Base-by-base conservation (phyloP, 2,113 vertebrate genomes). In the Anolis sagrei region DNA sequence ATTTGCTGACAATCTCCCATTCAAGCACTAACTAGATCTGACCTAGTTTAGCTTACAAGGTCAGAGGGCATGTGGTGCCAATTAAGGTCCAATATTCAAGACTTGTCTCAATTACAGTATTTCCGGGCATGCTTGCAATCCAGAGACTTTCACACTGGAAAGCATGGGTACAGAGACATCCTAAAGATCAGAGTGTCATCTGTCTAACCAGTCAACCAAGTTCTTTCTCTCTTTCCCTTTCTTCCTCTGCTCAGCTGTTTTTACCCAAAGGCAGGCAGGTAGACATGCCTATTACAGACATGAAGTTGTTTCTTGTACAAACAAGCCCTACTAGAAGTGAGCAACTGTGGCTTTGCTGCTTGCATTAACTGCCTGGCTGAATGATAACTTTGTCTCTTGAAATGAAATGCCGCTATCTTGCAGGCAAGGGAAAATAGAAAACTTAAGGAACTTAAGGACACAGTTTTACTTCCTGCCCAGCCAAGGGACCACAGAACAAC, bases 361-460 rank as follows among this genome's bases (percentile, higher is more conserved):
- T 82, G 36, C 69, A 23, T 0, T 34, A 0, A 0, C 73, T 69
- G 72, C 81, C 64, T 18, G 25, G 1, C 51, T 0, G n/a, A 85
- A 87, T 66, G 61, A 88, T 89, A 86, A 88, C 76, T 88, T 90
- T 19, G 49, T 61, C 82, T 82, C 0, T 0, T 76, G 25, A 61
- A 88, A 79, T 76, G 69, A 75, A 48, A 62, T 1, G 0, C 16
- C 61, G 81, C 10, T 80, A 75, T 70, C 88, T 34, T 88, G 4
- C 75, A 93, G 88, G 75, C 0, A 1, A 64, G 58, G 79, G 73
- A 78, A 51, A 32, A 0, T 3, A 75, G 66, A 82, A 70, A 36
- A 0, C 68, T 79, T 4, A 1, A 82, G 27, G 4, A 44, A 44
- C 39, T 0, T 76, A 23, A 79, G 83, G 19, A 73, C 21, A 49